A percentile compares a stretch with the other conserved stretches of the same genome.
These are phyloP conservation scores for Quadroppia sp. DNA, from an alignment of 2,888 invertebrate genomes.

Conservation along the genomic window DNA sequence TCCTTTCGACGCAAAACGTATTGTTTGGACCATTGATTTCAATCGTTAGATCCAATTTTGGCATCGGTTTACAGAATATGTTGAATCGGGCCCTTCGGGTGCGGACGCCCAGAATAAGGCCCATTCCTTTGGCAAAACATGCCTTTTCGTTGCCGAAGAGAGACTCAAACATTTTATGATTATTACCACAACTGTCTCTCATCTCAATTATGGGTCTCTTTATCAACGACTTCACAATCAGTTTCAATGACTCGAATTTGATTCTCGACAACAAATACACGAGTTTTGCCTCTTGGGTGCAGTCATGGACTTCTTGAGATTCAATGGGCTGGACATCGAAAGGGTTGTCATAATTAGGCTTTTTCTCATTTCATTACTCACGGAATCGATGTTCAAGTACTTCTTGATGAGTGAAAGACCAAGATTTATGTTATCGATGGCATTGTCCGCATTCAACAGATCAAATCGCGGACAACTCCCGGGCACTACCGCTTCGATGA, in stretches of 20 bases:
- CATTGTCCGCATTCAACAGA: conserved; percentile 51
- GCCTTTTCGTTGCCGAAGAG: conserved; percentile 25
- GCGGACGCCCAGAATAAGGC: conserved; percentile 51
- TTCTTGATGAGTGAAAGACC: conserved; percentile 51
- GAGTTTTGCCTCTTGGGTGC: conserved; percentile 50
- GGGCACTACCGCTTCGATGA: conserved; percentile 52
- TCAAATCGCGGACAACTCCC: conserved; percentile 52
- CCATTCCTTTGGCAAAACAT: conserved; percentile 51
- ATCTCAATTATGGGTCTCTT: conserved; percentile 16
- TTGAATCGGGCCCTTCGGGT: conserved; percentile 52
- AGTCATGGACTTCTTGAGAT: conserved; percentile 52
- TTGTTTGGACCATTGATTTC: conserved; percentile 51
- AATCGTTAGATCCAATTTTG: conserved; percentile 47
- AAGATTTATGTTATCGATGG: conserved; percentile 52
- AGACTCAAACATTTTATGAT: conserved; percentile 25
- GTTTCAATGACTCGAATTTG: conserved; percentile 49
- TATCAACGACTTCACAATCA: conserved; percentile 39
- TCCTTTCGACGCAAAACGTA: conserved; percentile 48
- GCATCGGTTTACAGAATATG: conserved; percentile 47
- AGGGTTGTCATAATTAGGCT: background rate
- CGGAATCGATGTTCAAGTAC: conserved; percentile 50
- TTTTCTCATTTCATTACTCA: conserved; percentile 46
- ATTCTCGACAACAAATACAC: conserved; percentile 50
- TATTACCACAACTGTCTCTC: background rate
- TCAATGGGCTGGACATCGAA: conserved; percentile 47